phyloP scores from a whole-genome alignment of 2,113 vertebrate species.

The Carassius auratus region DNA sequence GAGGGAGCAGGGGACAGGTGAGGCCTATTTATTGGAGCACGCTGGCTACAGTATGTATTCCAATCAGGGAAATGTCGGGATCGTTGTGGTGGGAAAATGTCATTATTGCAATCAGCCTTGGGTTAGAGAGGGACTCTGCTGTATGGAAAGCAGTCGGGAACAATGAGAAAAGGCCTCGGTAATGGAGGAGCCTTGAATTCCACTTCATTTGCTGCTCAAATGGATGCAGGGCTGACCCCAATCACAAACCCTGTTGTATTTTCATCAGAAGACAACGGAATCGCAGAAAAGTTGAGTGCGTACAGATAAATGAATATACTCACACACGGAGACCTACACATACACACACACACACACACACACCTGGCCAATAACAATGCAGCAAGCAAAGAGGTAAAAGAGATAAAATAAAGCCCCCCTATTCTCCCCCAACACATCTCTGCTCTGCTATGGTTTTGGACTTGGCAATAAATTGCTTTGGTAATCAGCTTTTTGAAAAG shows the following conservation, averaged over 20 bases:
- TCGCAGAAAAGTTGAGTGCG: constrained; percentile 80
- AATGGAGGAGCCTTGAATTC: constrained; percentile 80
- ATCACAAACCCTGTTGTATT: constrained; percentile 83
- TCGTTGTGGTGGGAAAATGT: constrained; percentile 75
- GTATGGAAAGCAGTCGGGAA: constrained; percentile 69
- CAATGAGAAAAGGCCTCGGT: constrained; percentile 74
- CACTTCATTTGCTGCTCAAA: constrained; percentile 80
- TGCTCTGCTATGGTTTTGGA: constrained; percentile 75
- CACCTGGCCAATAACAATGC: constrained; percentile 79
- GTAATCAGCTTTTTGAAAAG: constrained; percentile 85
- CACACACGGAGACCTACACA: not conserved
- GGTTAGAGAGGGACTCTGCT: constrained; percentile 70
- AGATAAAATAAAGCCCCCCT: constrained; percentile 72
- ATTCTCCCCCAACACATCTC: constrained; percentile 54
- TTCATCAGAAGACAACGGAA: constrained; percentile 70
- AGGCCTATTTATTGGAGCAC: constrained; percentile 69
- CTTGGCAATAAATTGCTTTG: constrained; percentile 81
- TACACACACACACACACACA: not conserved
- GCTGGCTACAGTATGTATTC: constrained; percentile 67
- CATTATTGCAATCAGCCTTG: constrained; percentile 79
- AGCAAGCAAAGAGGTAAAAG: constrained; percentile 75
- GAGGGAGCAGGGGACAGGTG: constrained; percentile 47
- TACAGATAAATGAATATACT: constrained; percentile 11
- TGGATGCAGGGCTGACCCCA: constrained; percentile 87
- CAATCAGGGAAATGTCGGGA: constrained; percentile 66